phyloP scores from a whole-genome alignment of 2,797 vertebrate species.

The Pantherophis alleghaniensis region DNA sequence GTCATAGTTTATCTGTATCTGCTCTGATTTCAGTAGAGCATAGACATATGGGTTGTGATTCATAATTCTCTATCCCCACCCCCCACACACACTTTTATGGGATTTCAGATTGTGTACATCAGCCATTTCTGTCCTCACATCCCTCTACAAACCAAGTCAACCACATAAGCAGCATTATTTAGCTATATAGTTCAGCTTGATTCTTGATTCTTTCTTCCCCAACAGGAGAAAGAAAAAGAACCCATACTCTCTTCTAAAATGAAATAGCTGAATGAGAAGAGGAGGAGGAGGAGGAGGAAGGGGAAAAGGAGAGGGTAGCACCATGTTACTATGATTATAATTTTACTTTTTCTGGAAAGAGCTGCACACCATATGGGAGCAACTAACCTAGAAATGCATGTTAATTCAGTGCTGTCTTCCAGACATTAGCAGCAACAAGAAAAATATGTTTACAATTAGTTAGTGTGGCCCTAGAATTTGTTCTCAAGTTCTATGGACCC shows the following conservation, averaged over 20 bases:
- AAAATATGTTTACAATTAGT: neutral
- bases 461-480: neutral
- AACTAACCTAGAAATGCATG: neutral
- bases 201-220: neutral
- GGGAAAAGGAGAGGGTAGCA: neutral
- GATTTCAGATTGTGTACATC: neutral
- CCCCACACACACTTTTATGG: neutral
- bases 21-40: neutral
- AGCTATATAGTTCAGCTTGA: neutral
- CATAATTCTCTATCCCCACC: neutral
- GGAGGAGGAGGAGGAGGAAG: neutral
- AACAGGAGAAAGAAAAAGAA: neutral
- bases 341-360: neutral
- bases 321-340: neutral
- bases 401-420: neutral
- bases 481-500: neutral
- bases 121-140: neutral
- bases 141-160: neutral
- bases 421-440: neutral
- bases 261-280: neutral
- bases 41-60: neutral
- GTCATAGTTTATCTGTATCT: neutral
- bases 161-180: neutral
- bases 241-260: neutral
- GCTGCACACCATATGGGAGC: neutral